Base-by-base conservation (phyloP, 2,888 invertebrate species). In the Orchesellides sinensis region DNA sequence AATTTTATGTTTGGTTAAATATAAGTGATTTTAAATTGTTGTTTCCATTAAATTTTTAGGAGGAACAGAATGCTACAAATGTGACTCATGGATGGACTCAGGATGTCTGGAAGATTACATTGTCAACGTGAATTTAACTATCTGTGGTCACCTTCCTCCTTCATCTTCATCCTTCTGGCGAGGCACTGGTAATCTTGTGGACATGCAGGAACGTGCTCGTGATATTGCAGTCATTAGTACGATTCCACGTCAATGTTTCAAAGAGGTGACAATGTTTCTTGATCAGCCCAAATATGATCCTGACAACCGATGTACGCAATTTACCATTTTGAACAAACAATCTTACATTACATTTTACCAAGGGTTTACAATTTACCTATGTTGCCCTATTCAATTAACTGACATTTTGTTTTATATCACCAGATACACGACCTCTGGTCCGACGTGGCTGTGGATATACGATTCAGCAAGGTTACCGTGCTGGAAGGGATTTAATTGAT, bases 41-140 rank as follows among this genome's bases (percentile, higher is more conserved):
- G 23, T 14, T 69, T 21, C 21, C 14, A 21, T 17, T 10, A 52
- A 8, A 17, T 49, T 49, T 17, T 32, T 68, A 80, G 83, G 68
- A 14, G 63, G 83, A 17, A 83, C 83, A 1, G 73, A 79, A 8
- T 83, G 83, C 27, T 83, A 79, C 56, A 14, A 35, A 10, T 83
- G 83, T 59, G 68, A 75, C 63, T 80, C 79, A 5, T 80, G 78
- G 83, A 75, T 61, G 21, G 61, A 80, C 21, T 0, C 25, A 0
- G 75, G 79, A 0, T 83, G 83, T 29, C 79, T 74, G 32, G 83
- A 83, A 19, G 79, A 83, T 27, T 79, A 83, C 32, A 68, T 74
- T 14, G 65, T n/a, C n/a, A 79, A 83, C 32, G 75, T 69, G n/a
- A 83, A 73, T 19, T 27, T 83, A 6, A 66, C 72, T n/a, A 73